Base-by-base conservation (phyloP, 2,888 invertebrate genomes). In the Entomobrya proxima region DNA sequence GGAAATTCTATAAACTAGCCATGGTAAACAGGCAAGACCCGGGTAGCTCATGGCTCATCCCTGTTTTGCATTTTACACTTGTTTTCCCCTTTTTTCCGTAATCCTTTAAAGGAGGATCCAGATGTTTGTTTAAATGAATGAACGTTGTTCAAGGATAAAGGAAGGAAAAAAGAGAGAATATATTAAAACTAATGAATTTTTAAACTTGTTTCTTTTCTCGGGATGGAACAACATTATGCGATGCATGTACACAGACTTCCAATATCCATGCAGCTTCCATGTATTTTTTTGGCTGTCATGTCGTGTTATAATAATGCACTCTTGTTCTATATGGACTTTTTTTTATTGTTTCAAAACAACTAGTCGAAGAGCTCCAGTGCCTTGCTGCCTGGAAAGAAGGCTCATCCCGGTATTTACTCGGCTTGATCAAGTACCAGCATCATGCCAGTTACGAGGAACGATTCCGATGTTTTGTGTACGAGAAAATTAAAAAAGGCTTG, bases 391-490 rank as follows among this genome's bases (percentile, higher is more conserved):
- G 98, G 98, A 97, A 97, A 92, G 98, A 98, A 92, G 97, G 98
- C 82, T 97, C 97, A 91, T 95, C 96, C 77, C 94, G 97, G 84
- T 98, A 97, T 93, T 93, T 98, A 89, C 97, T 98, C 83, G 97
- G 97, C 78, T 95, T 96, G 92, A 94, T 98, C 87, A 96, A 96
- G 91, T 96, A 97, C 93, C 95, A 95, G 92, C 97, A 97, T 93
- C 96, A 96, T 86, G 96, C 97, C 90, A 96, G 96, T 91, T 96
- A 96, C 93, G 97, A 98, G 92, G 97, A 98, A 92, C 94, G 97
- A 89, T 98, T 97, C 93, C 94, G 98, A 90, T 98, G 98, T 93
- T 98, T 98, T 93, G 98, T 98, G 87, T 97, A 97, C 93, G 97
- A 97, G 93, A 96, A 96, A 90, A 91, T 88, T 91, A 89, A 89